Evolutionary conservation across 2,888 invertebrate species (phyloP).

Genomic region (Abrostola triplasia): DNA sequence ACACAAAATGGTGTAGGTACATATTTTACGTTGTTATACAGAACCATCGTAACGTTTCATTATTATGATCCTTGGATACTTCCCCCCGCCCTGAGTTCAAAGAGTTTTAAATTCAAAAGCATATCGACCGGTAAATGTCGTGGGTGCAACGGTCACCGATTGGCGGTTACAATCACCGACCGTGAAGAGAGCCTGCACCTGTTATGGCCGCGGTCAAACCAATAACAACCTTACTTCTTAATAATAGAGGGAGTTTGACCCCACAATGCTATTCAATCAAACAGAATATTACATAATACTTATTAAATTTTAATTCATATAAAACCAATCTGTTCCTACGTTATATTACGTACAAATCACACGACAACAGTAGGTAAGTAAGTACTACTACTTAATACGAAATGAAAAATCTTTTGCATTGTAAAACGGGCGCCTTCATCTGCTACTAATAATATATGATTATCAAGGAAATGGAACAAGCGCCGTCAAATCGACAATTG

Average conservation of each 20-base stretch:
- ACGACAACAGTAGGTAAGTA: not conserved
- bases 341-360: not conserved
- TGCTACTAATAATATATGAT: conserved; percentile 33
- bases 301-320: no score
- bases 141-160: conserved; percentile 72
- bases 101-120: conserved; percentile 56
- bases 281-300: not conserved
- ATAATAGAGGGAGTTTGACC: conserved; percentile 23
- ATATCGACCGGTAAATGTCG: conserved; percentile 60
- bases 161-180: conserved; percentile 78
- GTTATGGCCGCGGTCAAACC: conserved; percentile 57
- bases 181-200: conserved; percentile 80
- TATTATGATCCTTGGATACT: not conserved
- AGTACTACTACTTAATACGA: not conserved
- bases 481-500: conserved; percentile 38
- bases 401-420: conserved; percentile 29
- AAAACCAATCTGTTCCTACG: no score
- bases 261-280: conserved; percentile 31
- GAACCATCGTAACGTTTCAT: not conserved
- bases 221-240: conserved; percentile 40
- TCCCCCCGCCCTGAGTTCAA: not conserved
- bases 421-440: conserved; percentile 7
- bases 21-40: no score
- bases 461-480: conserved; percentile 29
- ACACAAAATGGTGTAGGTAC: no score